These are phyloP conservation scores for Urosaurus nigricauda DNA, from an alignment of 2,797 vertebrate genomes.

Conservation along the genomic window DNA sequence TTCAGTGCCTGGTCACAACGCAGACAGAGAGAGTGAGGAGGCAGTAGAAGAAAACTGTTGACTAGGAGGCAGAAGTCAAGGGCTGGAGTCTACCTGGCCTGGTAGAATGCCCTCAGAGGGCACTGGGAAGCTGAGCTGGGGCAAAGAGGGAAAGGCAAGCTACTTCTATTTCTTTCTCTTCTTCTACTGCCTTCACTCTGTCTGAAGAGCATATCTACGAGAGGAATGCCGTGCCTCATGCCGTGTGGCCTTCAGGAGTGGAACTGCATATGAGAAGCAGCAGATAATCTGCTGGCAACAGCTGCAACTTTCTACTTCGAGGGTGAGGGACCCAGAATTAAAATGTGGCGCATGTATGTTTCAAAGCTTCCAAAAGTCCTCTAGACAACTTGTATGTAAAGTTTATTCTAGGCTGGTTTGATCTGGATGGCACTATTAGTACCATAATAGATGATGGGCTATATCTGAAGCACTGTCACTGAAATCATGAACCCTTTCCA, in stretches of 20 bases:
- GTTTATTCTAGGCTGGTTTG: background rate
- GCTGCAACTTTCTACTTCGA: background rate
- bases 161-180: no score
- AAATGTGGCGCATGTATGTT: background rate
- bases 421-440: no score
- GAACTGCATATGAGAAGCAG: background rate
- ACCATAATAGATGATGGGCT: background rate
- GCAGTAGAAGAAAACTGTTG: background rate
- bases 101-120: background rate
- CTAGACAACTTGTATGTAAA: background rate
- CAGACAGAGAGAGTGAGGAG: no score
- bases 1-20: background rate
- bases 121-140: background rate
- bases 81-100: no score
- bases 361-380: background rate
- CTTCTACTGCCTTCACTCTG: no score
- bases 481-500: background rate
- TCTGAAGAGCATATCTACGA: background rate
- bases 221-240: background rate
- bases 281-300: background rate
- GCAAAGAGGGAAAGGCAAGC: background rate
- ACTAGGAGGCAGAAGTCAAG: background rate
- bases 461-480: background rate
- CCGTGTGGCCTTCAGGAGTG: background rate
- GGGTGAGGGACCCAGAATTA: background rate